Percentiles rank a stretch among this genome's conserved stretches.
Conservation (phyloP, 2,113 vertebrate genomes). For the Chiloscyllium plagiosum region DNA sequence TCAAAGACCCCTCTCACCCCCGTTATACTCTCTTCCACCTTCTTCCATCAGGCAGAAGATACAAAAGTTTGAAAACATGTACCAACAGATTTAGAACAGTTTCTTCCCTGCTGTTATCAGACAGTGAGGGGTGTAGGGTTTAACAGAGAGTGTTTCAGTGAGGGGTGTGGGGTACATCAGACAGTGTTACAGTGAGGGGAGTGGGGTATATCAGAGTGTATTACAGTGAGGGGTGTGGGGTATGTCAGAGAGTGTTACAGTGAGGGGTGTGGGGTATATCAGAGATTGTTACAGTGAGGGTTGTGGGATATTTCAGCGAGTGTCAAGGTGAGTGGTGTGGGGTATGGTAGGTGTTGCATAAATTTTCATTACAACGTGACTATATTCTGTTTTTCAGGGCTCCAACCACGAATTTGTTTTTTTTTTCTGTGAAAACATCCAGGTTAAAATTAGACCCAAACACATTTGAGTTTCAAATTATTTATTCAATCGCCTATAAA, state of each 20-base stretch:
- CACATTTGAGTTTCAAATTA: background rate
- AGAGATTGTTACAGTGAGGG: background rate
- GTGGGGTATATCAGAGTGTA: background rate
- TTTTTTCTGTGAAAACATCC: background rate
- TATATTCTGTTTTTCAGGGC: background rate
- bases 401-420: background rate
- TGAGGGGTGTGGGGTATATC: background rate
- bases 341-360: background rate
- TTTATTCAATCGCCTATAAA: background rate
- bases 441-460: background rate
- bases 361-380: background rate
- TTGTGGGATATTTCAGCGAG: background rate
- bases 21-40: too few species aligned
- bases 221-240: background rate
- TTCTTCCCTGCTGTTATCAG: too few species aligned
- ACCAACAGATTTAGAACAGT: too few species aligned
- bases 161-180: background rate
- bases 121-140: background rate
- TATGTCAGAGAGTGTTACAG: background rate
- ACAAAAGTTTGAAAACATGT: too few species aligned
- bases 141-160: background rate
- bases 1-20: too few species aligned
- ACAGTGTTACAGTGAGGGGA: background rate
- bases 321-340: background rate
- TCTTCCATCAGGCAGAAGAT: too few species aligned